These are phyloP conservation scores for Podarcis raffonei DNA, from an alignment of 2,113 vertebrate species.

Conservation along the genomic window DNA sequence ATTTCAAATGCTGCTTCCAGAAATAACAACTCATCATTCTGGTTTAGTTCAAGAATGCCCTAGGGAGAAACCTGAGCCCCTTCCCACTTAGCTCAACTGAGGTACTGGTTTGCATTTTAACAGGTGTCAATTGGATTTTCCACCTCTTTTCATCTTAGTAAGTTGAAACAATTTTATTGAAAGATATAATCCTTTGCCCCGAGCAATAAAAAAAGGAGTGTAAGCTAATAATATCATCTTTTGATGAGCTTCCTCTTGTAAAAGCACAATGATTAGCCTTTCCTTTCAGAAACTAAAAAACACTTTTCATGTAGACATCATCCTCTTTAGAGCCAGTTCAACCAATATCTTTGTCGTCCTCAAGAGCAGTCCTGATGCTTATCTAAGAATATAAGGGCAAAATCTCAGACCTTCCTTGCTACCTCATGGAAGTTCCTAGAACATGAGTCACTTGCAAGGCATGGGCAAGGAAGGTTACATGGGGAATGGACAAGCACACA, in stretches of 20 bases:
- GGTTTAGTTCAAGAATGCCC: not conserved
- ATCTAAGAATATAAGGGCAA: not conserved
- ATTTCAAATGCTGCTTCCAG: not conserved
- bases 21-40: not conserved
- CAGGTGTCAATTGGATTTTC: constrained; percentile 2
- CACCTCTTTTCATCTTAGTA: not conserved
- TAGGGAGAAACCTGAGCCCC: not conserved
- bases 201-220: not conserved
- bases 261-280: not conserved
- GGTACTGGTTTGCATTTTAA: not conserved
- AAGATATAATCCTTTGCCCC: not conserved
- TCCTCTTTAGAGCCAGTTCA: not conserved
- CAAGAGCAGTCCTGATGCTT: not conserved
- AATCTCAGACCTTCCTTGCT: not conserved
- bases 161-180: not conserved
- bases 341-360: not conserved
- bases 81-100: not conserved
- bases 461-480: no score
- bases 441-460: not conserved
- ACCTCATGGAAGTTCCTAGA: not conserved
- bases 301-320: not conserved
- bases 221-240: not conserved
- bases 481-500: not conserved
- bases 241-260: not conserved
- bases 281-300: not conserved